Percentiles rank a stretch among this genome's conserved stretches.
phyloP scores from a whole-genome alignment of 2,113 vertebrate genomes.

The Mesocricetus auratus region DNA sequence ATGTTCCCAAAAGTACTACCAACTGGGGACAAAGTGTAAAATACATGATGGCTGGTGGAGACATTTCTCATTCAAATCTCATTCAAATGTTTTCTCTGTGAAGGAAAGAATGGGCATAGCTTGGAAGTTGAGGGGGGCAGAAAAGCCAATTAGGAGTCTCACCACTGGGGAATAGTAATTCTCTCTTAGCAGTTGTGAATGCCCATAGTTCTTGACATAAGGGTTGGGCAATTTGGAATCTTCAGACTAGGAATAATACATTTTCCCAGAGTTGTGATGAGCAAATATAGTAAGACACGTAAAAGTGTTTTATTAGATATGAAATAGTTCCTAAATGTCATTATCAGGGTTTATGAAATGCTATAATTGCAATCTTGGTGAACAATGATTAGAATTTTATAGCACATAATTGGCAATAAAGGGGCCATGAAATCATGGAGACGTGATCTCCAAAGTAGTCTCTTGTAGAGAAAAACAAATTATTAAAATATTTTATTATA shows the following conservation, averaged over 20 bases:
- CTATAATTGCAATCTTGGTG: slow-evolving; percentile 1
- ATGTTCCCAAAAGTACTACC: background rate
- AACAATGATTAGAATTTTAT: slow-evolving; percentile 32
- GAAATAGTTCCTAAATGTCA: slow-evolving; percentile 27
- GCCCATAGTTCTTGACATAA: background rate
- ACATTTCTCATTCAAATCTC: background rate
- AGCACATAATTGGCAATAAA: slow-evolving; percentile 21
- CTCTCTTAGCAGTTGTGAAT: background rate
- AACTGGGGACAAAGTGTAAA: background rate
- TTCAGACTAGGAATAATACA: background rate
- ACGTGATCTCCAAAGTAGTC: slow-evolving; percentile 13
- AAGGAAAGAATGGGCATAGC: background rate
- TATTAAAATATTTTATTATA: slow-evolving; percentile 40
- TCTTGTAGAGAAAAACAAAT: slow-evolving; percentile 15
- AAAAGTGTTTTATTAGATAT: background rate
- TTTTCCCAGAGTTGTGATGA: background rate
- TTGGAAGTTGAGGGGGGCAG: background rate
- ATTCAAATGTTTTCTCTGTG: background rate
- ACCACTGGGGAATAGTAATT: background rate
- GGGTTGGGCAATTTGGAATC: background rate
- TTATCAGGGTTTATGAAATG: slow-evolving; percentile 34
- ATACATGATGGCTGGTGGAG: background rate
- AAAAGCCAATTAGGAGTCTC: too few species aligned
- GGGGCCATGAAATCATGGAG: slow-evolving; percentile 5
- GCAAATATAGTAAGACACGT: background rate